Evolutionary conservation across 2,797 vertebrate genomes (phyloP), one percentile per base, ranked within the genome.

Genomic region (Myiothlypis chrysogaster): DNA sequence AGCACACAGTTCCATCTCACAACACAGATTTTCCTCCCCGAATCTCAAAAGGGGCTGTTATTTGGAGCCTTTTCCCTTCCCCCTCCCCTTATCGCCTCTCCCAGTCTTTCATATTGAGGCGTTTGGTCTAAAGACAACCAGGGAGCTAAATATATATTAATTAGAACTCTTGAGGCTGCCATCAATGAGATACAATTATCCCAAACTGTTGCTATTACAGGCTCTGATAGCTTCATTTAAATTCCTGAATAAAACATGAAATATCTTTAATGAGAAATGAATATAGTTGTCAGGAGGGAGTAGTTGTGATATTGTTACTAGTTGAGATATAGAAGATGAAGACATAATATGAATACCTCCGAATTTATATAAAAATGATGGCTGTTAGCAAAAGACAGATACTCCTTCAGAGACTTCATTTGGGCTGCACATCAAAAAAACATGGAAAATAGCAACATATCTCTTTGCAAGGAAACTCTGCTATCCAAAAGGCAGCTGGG

Each of bases 231-330:
- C 98, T 98, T 98, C 98, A 98, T 98, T 98, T 98, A 98, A 98
- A 98, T 98, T 98, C 97, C 97, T 98, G 98, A 98, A 98, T 98
- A 98, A 98, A 98, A 98, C 98, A 98, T 98, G 98, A 98, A 98
- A 98, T 98, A 98, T 98, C 97, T 98, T 97, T 98, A 98, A 98
- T 98, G 98, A 98, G 98, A 98, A 98, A 98, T 97, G 98, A 98
- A 98, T 97, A 97, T 96, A 97, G 96, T 97, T 98, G 98, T 98
- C 98, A 98, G 97, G 94, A 97, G 98, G 98, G 98, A 98, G 97
- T 95, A 97, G 98, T 98, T 98, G 96, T 96, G 97, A 97, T 98
- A 97, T 91, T 97, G 97, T 97, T 98, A 97, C 98, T 96, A 92
- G 97, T 96, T 94, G 97, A 98, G 98, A 98, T 98, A 94, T 47